Evolutionary conservation across 92 coral and sea anemone genomes (phyloP).

Genomic region (Phenganax stokvisi): DNA sequence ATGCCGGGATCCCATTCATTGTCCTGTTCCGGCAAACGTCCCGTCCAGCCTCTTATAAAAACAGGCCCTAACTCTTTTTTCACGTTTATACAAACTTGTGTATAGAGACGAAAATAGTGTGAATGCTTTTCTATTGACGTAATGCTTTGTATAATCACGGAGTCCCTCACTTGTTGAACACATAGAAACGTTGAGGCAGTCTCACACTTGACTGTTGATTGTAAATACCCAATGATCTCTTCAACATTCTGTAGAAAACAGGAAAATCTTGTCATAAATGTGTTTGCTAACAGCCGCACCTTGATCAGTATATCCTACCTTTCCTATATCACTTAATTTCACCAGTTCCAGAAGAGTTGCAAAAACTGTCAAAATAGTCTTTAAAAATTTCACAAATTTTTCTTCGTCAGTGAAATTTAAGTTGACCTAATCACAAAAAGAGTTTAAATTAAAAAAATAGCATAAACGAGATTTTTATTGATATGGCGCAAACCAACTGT

Average conservation of each 20-base stretch:
- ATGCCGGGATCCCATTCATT: too few species aligned
- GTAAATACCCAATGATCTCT: conserved; percentile 89
- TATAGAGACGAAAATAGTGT: too few species aligned
- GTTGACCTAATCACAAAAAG: conserved; percentile 46
- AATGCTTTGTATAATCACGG: not conserved
- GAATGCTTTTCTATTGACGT: too few species aligned
- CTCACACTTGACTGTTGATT: conserved; percentile 73
- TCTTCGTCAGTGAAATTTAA: conserved; percentile 57
- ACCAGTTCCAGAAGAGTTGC: conserved; percentile 77
- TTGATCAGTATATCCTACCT: conserved; percentile 47
- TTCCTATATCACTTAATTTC: conserved; percentile 81
- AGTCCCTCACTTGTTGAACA: conserved; percentile 75
- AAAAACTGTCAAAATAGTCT: conserved; percentile 59
- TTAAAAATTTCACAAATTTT: conserved; percentile 73
- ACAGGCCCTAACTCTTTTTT: not conserved
- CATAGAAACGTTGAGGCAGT: conserved; percentile 73
- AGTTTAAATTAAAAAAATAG: not conserved
- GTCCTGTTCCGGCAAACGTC: too few species aligned
- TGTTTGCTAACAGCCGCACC: not conserved
- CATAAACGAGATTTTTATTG: not conserved
- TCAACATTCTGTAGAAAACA: conserved; percentile 76
- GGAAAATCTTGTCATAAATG: not conserved
- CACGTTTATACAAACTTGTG: not conserved
- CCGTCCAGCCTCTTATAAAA: too few species aligned
- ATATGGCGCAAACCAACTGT: not conserved